Base-by-base conservation (phyloP, 2,113 vertebrate genomes). In the Potamarius usumacintae region DNA sequence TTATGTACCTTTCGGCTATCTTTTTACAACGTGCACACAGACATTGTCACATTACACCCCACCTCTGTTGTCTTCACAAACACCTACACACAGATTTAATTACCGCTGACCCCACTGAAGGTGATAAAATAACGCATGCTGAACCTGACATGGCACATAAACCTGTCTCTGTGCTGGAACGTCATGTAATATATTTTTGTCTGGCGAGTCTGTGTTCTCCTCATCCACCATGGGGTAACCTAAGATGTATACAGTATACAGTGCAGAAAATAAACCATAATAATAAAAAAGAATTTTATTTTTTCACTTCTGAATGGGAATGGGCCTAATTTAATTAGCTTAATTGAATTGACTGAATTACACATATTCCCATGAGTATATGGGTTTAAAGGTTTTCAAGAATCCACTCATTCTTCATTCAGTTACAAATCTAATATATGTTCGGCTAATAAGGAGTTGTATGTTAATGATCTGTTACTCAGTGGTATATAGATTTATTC, bases 51-150 rank as follows among this genome's bases (percentile, higher is more conserved):
- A 42, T 85, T 30, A 83, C 62, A 17, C 81, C 72, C 60, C 17
- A 79, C 77, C 72, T 53, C 27, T 52, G 58, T 55, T 86, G 72
- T 67, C 27, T 15, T 48, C 63, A 71, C 52, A 48, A 25, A 34
- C 27, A 69, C 71, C 63, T 63, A 76, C 30, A 48, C 69, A 86
- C 76, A 80, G 83, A 88, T 90, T 86, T 85, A 86, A 60, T 90
- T 90, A 90, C 65, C 30, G 2, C 63, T 86, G 89, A 90, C 86
- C 86, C 62, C 52, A 22, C 72, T 86, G 83, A 84, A 77, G 69
- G 58, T 82, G 86, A 90, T 90, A 90, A 90, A 90, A 80, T 86
- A 90, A 88, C 81, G 25, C 85, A 86, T 80, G 89, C 65, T 80
- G 65, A 84, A 88, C 84, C 53, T 90, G 84, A 88, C 87, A 88